Evolutionary conservation across 2,113 vertebrate species (phyloP).

Genomic region (Epinephelus lanceolatus): DNA sequence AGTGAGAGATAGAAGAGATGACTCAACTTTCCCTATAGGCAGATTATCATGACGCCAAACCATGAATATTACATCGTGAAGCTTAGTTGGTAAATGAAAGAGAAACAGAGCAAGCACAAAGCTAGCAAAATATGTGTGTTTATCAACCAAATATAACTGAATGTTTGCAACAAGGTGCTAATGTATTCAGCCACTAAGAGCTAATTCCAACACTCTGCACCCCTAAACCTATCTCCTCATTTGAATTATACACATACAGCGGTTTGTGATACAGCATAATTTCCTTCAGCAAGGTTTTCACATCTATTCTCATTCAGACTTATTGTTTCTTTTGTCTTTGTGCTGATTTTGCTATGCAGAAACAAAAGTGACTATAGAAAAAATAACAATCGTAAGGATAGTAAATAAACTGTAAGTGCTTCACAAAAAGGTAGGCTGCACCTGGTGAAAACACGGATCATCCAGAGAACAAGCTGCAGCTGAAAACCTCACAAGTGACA

Average conservation of each 20-base stretch:
- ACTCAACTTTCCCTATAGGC: too few species aligned
- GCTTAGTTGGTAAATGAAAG: conserved; percentile 18
- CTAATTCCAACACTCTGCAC: background rate
- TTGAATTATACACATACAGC: conserved; percentile 25
- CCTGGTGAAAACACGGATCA: too few species aligned
- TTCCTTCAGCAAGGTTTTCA: background rate
- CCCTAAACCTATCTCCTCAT: background rate
- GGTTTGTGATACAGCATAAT: conserved; percentile 1
- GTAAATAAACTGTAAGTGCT: background rate
- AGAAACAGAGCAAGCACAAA: background rate
- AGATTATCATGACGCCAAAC: too few species aligned
- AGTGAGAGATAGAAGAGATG: too few species aligned
- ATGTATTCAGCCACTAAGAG: conserved; percentile 35
- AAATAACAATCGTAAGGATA: background rate
- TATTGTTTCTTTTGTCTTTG: background rate
- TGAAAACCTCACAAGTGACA: too few species aligned
- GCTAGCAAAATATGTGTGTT: background rate
- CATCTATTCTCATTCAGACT: conserved; percentile 22
- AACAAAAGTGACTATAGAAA: background rate
- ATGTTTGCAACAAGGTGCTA: conserved; percentile 25
- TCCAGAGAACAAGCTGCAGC: too few species aligned
- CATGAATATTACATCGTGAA: too few species aligned
- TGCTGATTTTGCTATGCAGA: background rate
- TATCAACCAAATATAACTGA: conserved; percentile 28
- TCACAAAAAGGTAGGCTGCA: too few species aligned